Evolutionary conservation across 2,113 vertebrate genomes (phyloP).

Genomic region (Theristicus caerulescens): DNA sequence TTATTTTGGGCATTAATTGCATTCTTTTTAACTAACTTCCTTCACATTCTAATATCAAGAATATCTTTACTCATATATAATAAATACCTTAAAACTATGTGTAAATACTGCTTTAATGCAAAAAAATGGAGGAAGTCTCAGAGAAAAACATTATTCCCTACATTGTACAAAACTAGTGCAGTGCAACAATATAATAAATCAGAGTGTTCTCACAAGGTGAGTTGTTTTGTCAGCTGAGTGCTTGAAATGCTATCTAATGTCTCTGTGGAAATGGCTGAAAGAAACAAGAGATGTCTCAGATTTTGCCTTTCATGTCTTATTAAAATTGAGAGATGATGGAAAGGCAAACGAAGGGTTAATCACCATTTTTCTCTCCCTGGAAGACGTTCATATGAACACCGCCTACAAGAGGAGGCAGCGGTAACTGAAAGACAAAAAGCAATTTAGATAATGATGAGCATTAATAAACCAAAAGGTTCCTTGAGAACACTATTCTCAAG

Average conservation of each 20-base stretch:
- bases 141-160: neutral
- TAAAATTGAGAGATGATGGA: conserved; percentile 43
- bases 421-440: conserved; percentile 29
- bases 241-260: conserved; percentile 64
- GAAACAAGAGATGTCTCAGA: conserved; percentile 54
- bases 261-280: conserved; percentile 53
- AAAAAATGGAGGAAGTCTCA: neutral
- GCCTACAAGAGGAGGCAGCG: neutral
- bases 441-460: conserved; percentile 14
- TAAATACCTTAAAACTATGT: neutral
- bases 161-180: neutral
- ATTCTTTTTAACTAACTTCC: neutral
- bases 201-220: conserved; percentile 37
- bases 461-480: conserved; percentile 25
- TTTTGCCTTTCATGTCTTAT: conserved; percentile 60
- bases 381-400: conserved; percentile 12
- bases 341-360: conserved; percentile 42
- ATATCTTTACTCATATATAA: neutral
- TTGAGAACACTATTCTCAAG: neutral
- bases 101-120: neutral
- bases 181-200: conserved; percentile 1
- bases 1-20: neutral
- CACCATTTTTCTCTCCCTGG: neutral
- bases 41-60: neutral
- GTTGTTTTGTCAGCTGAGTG: conserved; percentile 50